Conservation (phyloP, 2,113 vertebrate genomes). For the Indicator maculatus region DNA sequence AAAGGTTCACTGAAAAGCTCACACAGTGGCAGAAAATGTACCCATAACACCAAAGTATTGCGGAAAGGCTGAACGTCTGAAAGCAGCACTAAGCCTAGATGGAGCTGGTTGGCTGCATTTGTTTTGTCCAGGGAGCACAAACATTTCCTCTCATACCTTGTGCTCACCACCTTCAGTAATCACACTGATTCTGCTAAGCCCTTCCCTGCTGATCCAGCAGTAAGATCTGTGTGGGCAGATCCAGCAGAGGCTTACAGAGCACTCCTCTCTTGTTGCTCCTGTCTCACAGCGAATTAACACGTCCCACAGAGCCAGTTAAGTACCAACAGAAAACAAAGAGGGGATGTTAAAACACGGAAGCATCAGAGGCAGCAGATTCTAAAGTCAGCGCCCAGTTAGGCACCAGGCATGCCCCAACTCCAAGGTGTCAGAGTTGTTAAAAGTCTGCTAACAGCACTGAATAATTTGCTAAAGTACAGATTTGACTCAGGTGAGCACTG, state of each 20-base stretch:
- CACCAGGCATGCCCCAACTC: rapidly evolving
- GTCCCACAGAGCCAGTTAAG: not conserved
- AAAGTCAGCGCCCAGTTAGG: rapidly evolving
- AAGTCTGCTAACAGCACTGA: not conserved
- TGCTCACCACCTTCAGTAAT: not conserved
- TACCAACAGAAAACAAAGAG: not conserved
- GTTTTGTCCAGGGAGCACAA: not conserved
- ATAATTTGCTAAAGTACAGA: not conserved
- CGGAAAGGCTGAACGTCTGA: not conserved
- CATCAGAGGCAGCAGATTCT: rapidly evolving
- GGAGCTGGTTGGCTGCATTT: not conserved
- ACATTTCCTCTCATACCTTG: not conserved
- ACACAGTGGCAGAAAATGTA: not conserved
- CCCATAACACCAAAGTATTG: not conserved
- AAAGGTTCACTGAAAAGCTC: not conserved
- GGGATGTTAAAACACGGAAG: rapidly evolving
- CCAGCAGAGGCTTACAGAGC: not conserved
- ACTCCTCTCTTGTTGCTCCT: not conserved
- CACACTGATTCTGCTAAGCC: not conserved
- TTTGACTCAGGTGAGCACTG: not conserved
- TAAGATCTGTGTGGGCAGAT: not conserved
- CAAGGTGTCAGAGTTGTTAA: not conserved
- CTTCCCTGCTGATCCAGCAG: not conserved
- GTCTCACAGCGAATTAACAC: not conserved
- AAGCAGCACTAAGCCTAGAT: not conserved